Evolutionary conservation across 2,888 invertebrate species (phyloP).

Genomic region (Cantharis lateralis): DNA sequence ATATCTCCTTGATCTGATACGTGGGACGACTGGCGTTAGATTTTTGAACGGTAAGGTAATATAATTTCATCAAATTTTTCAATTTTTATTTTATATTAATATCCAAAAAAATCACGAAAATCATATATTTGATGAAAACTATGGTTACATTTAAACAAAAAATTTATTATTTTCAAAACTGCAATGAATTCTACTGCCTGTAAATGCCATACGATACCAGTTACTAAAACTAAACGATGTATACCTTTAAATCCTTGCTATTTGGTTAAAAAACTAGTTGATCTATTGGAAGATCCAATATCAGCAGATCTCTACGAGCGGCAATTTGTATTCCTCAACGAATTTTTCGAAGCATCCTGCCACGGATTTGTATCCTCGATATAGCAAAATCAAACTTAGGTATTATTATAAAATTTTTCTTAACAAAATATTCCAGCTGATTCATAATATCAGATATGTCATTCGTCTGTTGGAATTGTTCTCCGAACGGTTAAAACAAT

Average conservation of each 20-base stretch:
- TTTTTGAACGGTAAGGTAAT: too few relatives aligned
- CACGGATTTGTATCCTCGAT: conserved; percentile 34
- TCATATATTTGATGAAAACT: not conserved
- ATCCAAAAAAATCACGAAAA: too few relatives aligned
- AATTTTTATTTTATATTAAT: too few relatives aligned
- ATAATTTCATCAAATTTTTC: too few relatives aligned
- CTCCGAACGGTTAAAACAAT: conserved; percentile 32
- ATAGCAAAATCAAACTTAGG: not conserved
- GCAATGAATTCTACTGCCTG: not conserved
- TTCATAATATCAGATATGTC: conserved; percentile 47
- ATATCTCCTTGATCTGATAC: too few relatives aligned
- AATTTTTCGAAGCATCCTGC: conserved; percentile 28
- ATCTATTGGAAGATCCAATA: conserved; percentile 30
- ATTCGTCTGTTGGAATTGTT: conserved; percentile 50
- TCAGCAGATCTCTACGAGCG: conserved; percentile 24
- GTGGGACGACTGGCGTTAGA: too few relatives aligned
- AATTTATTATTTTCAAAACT: not conserved
- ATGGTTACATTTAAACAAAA: not conserved
- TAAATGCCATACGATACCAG: not conserved
- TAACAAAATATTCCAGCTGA: conserved; percentile 40
- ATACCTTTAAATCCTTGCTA: conserved; percentile 11
- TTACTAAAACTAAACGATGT: not conserved
- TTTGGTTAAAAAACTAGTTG: conserved; percentile 26
- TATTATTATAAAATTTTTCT: conserved; percentile 7
- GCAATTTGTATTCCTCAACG: conserved; percentile 27